phyloP scores from a whole-genome alignment of 2,113 vertebrate genomes.

The Sula dactylatra region DNA sequence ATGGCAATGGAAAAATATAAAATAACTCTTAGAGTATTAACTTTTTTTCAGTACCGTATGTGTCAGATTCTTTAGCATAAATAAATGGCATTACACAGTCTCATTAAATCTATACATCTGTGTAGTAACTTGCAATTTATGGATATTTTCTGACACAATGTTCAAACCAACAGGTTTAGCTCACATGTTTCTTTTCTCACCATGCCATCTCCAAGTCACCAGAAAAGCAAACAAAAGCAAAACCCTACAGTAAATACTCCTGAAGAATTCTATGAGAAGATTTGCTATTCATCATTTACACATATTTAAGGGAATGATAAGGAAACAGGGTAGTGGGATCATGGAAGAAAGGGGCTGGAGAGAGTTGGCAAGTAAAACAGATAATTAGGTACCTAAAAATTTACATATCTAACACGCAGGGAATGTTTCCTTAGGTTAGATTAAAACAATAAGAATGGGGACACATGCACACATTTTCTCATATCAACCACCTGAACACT shows the following conservation, averaged over 20 bases:
- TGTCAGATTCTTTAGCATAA: slow-evolving; percentile 72
- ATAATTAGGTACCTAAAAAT: slow-evolving; percentile 10
- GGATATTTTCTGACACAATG: slow-evolving; percentile 70
- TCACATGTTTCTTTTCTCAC: slow-evolving; percentile 71
- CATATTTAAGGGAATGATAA: not conserved
- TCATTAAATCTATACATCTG: slow-evolving; percentile 77
- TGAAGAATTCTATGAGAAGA: slow-evolving; percentile 31
- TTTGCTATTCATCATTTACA: slow-evolving; percentile 51
- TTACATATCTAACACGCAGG: not conserved
- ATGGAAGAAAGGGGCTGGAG: not conserved
- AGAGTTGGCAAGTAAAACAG: not conserved
- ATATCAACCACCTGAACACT: not conserved
- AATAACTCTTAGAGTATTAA: slow-evolving; percentile 67
- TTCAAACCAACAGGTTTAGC: slow-evolving; percentile 73
- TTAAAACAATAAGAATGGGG: not conserved
- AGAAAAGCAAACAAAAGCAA: slow-evolving; percentile 72
- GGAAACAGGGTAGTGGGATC: not conserved
- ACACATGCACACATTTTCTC: not conserved
- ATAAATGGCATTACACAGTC: slow-evolving; percentile 70
- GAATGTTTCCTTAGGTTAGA: not conserved
- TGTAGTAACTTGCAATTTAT: slow-evolving; percentile 71
- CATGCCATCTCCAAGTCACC: slow-evolving; percentile 65
- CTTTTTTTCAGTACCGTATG: slow-evolving; percentile 67
- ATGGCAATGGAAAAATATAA: slow-evolving; percentile 68
- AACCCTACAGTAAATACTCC: slow-evolving; percentile 63